These are phyloP conservation scores for Ariolimax columbianus DNA, from an alignment of 2,888 invertebrate genomes.

Conservation along the genomic window DNA sequence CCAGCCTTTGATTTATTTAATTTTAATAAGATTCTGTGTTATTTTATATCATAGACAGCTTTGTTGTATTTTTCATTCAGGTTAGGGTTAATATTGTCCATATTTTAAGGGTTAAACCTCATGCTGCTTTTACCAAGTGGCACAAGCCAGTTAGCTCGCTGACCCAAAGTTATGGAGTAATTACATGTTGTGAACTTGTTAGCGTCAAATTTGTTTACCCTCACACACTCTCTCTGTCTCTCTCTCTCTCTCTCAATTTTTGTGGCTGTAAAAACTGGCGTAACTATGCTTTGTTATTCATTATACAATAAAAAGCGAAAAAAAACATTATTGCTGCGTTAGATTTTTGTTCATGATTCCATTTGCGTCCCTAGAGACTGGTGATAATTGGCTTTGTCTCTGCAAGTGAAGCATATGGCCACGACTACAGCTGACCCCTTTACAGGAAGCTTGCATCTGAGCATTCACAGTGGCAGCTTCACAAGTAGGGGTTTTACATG, in stretches of 20 bases:
- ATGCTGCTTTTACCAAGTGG: not conserved
- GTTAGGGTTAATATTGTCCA: not conserved
- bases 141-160: not conserved
- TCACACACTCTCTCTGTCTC: not conserved
- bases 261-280: conserved; percentile 44
- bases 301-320: conserved; percentile 40
- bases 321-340: conserved; percentile 12
- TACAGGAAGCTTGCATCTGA: no score
- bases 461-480: no score
- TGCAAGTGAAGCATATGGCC: no score
- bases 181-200: conserved; percentile 31
- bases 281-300: conserved; percentile 47
- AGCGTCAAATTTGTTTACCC: conserved; percentile 2
- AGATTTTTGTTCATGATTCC: no score
- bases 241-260: not conserved
- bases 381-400: no score
- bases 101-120: not conserved
- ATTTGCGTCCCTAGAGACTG: no score
- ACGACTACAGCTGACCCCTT: no score
- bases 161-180: not conserved
- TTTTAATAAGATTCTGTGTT: not conserved
- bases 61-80: not conserved
- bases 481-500: no score
- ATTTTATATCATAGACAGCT: not conserved
- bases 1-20: not conserved